Percentiles rank a stretch among this genome's conserved stretches.
phyloP scores from a whole-genome alignment of 2,797 vertebrate genomes.

The Leptodactylus fallax region DNA sequence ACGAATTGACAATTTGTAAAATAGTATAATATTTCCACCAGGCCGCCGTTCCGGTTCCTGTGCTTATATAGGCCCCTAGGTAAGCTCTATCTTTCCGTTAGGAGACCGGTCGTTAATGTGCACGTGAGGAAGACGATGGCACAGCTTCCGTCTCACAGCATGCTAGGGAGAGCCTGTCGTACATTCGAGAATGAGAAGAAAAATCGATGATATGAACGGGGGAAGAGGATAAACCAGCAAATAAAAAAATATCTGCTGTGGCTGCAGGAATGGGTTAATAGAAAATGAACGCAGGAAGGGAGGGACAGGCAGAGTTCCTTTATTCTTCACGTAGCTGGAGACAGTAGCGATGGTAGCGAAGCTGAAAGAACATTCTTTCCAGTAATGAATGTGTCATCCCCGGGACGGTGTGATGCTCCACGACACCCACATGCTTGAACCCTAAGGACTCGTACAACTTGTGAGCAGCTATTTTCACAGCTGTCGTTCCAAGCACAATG shows the following conservation, averaged over 20 bases:
- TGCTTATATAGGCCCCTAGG: slow-evolving; percentile 69
- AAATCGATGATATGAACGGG: slow-evolving; percentile 60
- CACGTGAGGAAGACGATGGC: slow-evolving; percentile 12
- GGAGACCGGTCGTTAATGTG: slow-evolving; percentile 1
- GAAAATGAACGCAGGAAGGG: background rate
- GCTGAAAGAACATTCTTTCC: slow-evolving; percentile 98
- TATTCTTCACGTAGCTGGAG: slow-evolving; percentile 98
- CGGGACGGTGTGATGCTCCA: slow-evolving; percentile 89
- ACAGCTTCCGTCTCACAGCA: slow-evolving; percentile 68
- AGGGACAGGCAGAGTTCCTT: slow-evolving; percentile 68
- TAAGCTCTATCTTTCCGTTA: slow-evolving; percentile 55
- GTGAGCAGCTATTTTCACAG: slow-evolving; percentile 97
- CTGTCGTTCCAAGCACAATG: slow-evolving; percentile 94
- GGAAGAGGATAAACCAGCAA: slow-evolving; percentile 69
- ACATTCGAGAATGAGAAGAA: slow-evolving; percentile 71
- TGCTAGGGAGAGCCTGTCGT: slow-evolving; percentile 64
- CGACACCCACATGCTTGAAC: slow-evolving; percentile 90
- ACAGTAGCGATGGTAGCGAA: slow-evolving; percentile 97
- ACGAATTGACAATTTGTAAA: background rate
- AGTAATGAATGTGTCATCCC: slow-evolving; percentile 92
- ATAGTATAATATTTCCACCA: slow-evolving; percentile 43
- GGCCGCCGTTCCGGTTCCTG: slow-evolving; percentile 70
- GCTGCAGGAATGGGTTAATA: slow-evolving; percentile 29
- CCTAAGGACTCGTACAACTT: slow-evolving; percentile 98
- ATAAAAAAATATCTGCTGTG: slow-evolving; percentile 71